Conservation (phyloP, 2,888 invertebrate species). For the Tridacna crocea region DNA sequence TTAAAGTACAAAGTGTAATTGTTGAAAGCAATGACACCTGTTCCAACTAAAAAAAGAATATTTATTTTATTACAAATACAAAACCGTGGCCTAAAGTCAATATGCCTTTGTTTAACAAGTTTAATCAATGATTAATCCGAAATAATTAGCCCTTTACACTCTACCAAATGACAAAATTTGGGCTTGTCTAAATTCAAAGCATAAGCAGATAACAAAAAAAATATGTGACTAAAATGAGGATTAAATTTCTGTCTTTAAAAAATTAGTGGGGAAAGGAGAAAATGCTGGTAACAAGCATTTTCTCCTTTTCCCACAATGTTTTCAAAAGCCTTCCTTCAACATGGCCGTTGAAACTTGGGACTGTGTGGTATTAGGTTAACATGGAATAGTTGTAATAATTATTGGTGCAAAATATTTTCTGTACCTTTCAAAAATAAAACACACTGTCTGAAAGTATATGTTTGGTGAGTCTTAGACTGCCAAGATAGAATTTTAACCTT, state of each 20-base stretch:
- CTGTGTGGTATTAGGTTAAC: background rate
- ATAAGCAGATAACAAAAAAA: background rate
- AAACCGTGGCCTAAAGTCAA: conserved; percentile 9
- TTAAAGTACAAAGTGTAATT: too few relatives aligned
- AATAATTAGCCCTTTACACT: background rate
- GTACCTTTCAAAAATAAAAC: too few relatives aligned
- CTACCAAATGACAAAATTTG: too few relatives aligned
- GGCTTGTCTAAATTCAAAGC: too few relatives aligned
- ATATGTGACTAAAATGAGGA: background rate
- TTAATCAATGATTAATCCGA: background rate
- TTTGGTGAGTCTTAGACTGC: too few relatives aligned
- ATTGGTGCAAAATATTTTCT: too few relatives aligned
- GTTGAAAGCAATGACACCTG: too few relatives aligned
- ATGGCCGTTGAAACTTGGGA: background rate
- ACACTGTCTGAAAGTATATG: too few relatives aligned
- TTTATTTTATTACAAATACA: conserved; percentile 6
- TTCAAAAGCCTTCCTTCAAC: background rate
- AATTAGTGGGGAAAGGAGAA: background rate
- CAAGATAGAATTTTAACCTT: too few relatives aligned
- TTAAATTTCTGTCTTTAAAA: background rate
- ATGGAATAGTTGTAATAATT: too few relatives aligned
- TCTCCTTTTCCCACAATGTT: background rate
- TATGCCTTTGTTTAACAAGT: background rate
- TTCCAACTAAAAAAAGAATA: background rate
- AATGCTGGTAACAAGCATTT: background rate